Evolutionary conservation across 2,888 invertebrate genomes (phyloP).

Genomic region (Esperia sulphurella): DNA sequence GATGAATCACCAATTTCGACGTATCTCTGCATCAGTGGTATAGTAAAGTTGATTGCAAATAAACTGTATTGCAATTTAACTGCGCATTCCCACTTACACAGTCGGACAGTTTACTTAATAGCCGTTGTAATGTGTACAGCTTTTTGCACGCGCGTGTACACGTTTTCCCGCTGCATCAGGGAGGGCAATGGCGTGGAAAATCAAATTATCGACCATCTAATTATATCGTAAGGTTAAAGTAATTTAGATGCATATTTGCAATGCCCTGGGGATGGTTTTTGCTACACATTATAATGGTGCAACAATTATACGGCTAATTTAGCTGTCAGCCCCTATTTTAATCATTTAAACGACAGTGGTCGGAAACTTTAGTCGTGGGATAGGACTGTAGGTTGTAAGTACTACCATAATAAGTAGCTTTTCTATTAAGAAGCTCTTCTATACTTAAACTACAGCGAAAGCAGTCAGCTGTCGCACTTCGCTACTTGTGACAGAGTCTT

Average conservation of each 20-base stretch:
- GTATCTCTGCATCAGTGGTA: slow-evolving; percentile 9
- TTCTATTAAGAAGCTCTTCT: too few species aligned
- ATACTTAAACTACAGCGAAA: too few species aligned
- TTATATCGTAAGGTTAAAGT: background rate
- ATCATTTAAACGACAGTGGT: too few species aligned
- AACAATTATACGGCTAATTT: background rate
- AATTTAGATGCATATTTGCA: background rate
- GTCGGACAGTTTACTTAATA: slow-evolving; percentile 35
- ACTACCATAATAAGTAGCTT: too few species aligned
- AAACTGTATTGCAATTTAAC: slow-evolving; percentile 8
- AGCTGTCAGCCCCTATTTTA: too few species aligned
- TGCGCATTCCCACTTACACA: slow-evolving; percentile 31
- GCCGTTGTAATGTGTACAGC: slow-evolving; percentile 28
- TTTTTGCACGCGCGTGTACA: slow-evolving; percentile 31
- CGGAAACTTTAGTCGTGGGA: too few species aligned
- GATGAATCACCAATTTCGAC: background rate
- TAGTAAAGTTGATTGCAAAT: slow-evolving; percentile 25
- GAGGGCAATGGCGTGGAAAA: slow-evolving; percentile 42
- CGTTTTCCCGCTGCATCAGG: slow-evolving; percentile 27
- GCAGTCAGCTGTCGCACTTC: too few species aligned
- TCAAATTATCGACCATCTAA: slow-evolving; percentile 24
- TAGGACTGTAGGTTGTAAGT: too few species aligned
- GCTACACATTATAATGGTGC: background rate
- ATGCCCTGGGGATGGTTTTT: background rate
- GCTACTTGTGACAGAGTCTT: too few species aligned